A percentile compares a stretch with the other conserved stretches of the same genome.
phyloP scores from a whole-genome alignment of 2,888 invertebrate species.

The Salticus scenicus region DNA sequence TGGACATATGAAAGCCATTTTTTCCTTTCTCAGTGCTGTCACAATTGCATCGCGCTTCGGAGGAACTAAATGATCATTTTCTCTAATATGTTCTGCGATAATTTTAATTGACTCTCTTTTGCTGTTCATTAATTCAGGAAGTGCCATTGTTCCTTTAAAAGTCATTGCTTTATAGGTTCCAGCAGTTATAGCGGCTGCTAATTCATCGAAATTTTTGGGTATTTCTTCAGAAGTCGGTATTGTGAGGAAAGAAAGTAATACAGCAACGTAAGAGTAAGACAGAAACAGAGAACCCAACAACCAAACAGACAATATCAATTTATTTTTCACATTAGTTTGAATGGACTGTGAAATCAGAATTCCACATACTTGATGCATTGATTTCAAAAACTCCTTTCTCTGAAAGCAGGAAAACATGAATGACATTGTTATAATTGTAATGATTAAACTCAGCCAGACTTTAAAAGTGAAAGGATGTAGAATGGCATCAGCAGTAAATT shows the following conservation, averaged over 20 bases:
- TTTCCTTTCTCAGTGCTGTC: background rate
- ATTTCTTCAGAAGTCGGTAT: slow-evolving; percentile 14
- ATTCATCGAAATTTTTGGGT: background rate
- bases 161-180: slow-evolving; percentile 28
- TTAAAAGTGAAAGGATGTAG: slow-evolving; percentile 11
- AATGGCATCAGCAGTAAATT: background rate
- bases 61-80: slow-evolving; percentile 6
- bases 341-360: slow-evolving; percentile 19
- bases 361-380: background rate
- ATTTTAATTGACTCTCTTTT: background rate
- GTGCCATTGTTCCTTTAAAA: slow-evolving; percentile 1
- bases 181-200: slow-evolving; percentile 5
- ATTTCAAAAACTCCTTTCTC: background rate
- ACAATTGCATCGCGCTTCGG: background rate
- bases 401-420: background rate
- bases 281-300: background rate
- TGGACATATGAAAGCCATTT: background rate
- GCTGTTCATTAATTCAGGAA: background rate
- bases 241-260: slow-evolving; percentile 24
- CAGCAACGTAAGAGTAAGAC: slow-evolving; percentile 28
- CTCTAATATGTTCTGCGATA: slow-evolving; percentile 20
- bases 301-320: slow-evolving; percentile 8
- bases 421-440: background rate
- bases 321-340: background rate
- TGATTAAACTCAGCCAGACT: slow-evolving; percentile 11